These are phyloP conservation scores for Lerista edwardsae DNA, from an alignment of 2,797 vertebrate species.

Conservation along the genomic window DNA sequence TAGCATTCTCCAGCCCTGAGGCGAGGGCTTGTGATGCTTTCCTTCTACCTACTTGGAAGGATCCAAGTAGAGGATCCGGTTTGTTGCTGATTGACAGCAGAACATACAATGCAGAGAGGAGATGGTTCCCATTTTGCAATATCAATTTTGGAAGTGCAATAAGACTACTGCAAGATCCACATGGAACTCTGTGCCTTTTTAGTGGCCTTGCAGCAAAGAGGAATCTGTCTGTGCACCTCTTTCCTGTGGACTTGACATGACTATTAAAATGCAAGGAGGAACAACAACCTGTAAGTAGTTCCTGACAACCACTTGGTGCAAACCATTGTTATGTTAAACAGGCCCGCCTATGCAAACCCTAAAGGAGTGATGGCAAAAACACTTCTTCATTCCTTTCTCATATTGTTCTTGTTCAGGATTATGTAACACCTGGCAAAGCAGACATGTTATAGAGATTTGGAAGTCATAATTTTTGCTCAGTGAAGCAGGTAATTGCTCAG, in stretches of 20 bases:
- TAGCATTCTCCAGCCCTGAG: neutral
- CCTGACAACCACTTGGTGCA: neutral
- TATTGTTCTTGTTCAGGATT: neutral
- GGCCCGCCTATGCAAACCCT: neutral
- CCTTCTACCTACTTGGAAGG: neutral
- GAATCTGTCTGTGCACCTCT: neutral
- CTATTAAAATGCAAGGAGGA: neutral
- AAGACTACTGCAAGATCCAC: neutral
- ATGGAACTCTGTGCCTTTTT: neutral
- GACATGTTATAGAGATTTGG: neutral
- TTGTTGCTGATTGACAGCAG: neutral
- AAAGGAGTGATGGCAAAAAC: slow-evolving; percentile 12
- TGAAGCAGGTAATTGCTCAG: slow-evolving; percentile 37
- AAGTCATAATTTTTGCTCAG: slow-evolving; percentile 42
- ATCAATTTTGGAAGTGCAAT: neutral
- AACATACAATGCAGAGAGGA: neutral
- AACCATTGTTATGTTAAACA: neutral
- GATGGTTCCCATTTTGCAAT: neutral
- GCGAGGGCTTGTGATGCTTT: neutral
- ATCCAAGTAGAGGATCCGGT: too few species aligned
- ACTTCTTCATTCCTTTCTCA: fast-evolving
- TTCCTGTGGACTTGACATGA: neutral
- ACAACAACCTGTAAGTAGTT: neutral
- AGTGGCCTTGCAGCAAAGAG: neutral
- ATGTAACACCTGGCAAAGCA: neutral